Conservation (phyloP, 1,140 invertebrate genomes). For the Rhagoletis zephyria region DNA sequence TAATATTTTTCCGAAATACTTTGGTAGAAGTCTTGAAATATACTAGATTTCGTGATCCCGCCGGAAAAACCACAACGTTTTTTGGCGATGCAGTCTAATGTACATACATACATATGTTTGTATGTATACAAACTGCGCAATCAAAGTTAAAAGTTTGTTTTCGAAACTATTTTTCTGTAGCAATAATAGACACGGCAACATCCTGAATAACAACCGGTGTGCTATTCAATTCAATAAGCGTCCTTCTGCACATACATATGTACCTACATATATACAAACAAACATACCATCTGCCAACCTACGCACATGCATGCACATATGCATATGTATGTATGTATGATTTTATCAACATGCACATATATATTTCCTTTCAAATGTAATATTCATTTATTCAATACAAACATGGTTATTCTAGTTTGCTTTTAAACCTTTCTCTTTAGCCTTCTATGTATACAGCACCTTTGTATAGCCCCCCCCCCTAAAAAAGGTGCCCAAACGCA, state of each 20-base stretch:
- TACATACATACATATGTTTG: background rate
- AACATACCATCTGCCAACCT: too few species aligned
- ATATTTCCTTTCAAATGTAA: background rate
- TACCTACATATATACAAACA: background rate
- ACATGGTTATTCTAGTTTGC: background rate
- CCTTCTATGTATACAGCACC: background rate
- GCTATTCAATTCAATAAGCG: slow-evolving; percentile 45
- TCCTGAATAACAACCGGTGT: slow-evolving; percentile 31
- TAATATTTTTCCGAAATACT: background rate
- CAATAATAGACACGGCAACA: slow-evolving; percentile 4
- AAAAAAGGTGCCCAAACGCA: background rate
- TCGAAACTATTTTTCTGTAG: slow-evolving; percentile 38
- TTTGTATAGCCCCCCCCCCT: background rate
- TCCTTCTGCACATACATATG: background rate
- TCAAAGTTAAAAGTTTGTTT: slow-evolving; percentile 45
- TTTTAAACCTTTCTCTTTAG: background rate
- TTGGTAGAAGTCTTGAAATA: background rate
- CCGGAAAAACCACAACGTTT: too few species aligned
- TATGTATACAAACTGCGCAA: background rate
- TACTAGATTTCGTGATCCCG: too few species aligned
- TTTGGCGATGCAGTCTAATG: background rate
- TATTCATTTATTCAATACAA: background rate
- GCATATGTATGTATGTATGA: background rate
- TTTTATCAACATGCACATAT: background rate
- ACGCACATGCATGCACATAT: too few species aligned